Conservation (phyloP, 2,113 vertebrate genomes). For the Aphelocoma coerulescens region DNA sequence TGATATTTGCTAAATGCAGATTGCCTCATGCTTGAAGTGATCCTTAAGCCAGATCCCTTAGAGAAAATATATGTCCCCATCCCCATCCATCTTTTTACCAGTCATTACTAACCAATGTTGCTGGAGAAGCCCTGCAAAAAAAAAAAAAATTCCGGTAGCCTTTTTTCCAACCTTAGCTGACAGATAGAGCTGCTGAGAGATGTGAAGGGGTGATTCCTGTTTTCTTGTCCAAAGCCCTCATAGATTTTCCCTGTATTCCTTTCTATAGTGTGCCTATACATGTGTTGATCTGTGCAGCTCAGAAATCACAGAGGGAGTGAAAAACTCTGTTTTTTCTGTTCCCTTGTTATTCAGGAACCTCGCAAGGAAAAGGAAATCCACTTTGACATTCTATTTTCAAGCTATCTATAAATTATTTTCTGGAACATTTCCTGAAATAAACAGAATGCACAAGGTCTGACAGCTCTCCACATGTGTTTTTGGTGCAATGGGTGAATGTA, state of each 20-base stretch:
- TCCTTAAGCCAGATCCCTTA: background rate
- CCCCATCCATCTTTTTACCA: background rate
- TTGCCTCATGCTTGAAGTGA: background rate
- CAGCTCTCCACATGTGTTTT: background rate
- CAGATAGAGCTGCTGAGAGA: background rate
- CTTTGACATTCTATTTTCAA: background rate
- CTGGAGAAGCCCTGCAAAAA: background rate
- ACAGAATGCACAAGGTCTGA: background rate
- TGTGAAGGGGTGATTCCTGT: background rate
- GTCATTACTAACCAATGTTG: background rate
- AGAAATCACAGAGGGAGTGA: background rate
- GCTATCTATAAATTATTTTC: slow-evolving; percentile 24
- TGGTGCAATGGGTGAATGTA: slow-evolving; percentile 8
- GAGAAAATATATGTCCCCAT: background rate
- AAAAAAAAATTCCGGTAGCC: background rate
- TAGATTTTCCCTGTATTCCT: background rate
- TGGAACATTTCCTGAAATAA: slow-evolving; percentile 16
- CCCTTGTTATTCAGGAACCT: background rate
- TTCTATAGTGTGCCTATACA: background rate
- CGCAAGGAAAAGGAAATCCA: background rate
- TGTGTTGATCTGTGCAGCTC: background rate
- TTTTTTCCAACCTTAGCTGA: background rate
- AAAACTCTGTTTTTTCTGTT: background rate
- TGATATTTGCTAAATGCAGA: background rate
- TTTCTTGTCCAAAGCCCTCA: background rate